Evolutionary conservation across 2,888 invertebrate genomes (phyloP).

Genomic region (Cremastinae sp.): DNA sequence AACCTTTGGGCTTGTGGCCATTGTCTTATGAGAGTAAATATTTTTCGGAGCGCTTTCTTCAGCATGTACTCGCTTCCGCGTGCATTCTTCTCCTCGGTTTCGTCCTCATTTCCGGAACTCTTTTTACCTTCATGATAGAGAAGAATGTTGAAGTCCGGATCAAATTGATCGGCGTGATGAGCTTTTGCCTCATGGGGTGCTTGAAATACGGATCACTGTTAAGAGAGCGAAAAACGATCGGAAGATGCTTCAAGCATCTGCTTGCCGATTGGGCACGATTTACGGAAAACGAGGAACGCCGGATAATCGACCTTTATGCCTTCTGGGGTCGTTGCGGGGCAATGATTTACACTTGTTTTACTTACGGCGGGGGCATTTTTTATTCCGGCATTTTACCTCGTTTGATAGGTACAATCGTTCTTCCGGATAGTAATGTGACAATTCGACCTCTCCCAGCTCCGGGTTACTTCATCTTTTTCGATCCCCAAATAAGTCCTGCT

Average conservation of each 20-base stretch:
- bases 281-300: neutral
- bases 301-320: slow-evolving; percentile 64
- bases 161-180: slow-evolving; percentile 66
- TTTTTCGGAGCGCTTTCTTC: slow-evolving; percentile 6
- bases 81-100: slow-evolving; percentile 54
- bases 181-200: slow-evolving; percentile 68
- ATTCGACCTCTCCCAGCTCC: slow-evolving; percentile 49
- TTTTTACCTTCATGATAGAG: slow-evolving; percentile 59
- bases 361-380: slow-evolving; percentile 63
- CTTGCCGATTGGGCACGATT: slow-evolving; percentile 64
- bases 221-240: slow-evolving; percentile 55
- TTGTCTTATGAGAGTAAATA: neutral
- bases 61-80: slow-evolving; percentile 20
- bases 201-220: slow-evolving; percentile 65
- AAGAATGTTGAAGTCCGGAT: slow-evolving; percentile 62
- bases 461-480: slow-evolving; percentile 64
- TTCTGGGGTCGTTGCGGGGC: slow-evolving; percentile 61
- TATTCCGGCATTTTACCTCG: slow-evolving; percentile 63
- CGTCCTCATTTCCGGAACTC: slow-evolving; percentile 34
- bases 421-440: slow-evolving; percentile 13
- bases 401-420: neutral
- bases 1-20: slow-evolving; percentile 60
- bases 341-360: slow-evolving; percentile 61
- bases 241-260: slow-evolving; percentile 64
- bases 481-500: slow-evolving; percentile 62